Percentiles rank a stretch among this genome's conserved stretches.
Evolutionary conservation across 1,140 invertebrate genomes (phyloP).

Genomic region (Drosophila busckii): DNA sequence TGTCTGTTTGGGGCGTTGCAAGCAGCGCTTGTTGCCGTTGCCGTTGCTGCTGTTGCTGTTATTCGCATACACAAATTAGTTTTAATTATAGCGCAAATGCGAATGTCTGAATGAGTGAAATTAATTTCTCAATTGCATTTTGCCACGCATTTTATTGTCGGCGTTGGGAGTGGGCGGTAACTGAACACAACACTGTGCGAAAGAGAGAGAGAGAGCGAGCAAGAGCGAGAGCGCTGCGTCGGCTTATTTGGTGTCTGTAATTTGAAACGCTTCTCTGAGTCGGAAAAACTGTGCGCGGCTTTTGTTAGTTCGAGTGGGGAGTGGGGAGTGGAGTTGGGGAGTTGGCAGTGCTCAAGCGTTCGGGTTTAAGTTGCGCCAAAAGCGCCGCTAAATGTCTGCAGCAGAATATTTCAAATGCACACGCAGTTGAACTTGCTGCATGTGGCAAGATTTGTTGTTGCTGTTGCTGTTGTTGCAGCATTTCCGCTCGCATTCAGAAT

Average conservation of each 20-base stretch:
- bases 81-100: slow-evolving; percentile 73
- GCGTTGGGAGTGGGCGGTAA: slow-evolving; percentile 40
- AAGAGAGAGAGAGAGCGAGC: neutral
- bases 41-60: slow-evolving; percentile 18
- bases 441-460: slow-evolving; percentile 9
- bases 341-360: slow-evolving; percentile 1
- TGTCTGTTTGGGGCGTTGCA: slow-evolving; percentile 63
- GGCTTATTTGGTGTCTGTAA: slow-evolving; percentile 78
- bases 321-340: slow-evolving; percentile 2
- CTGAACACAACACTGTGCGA: slow-evolving; percentile 33
- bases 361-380: slow-evolving; percentile 36
- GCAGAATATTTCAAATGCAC: slow-evolving; percentile 69
- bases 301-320: neutral
- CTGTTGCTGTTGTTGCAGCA: slow-evolving; percentile 38
- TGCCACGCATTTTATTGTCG: slow-evolving; percentile 76
- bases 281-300: slow-evolving; percentile 57
- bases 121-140: slow-evolving; percentile 77
- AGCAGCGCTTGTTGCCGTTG: slow-evolving; percentile 21
- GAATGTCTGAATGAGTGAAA: slow-evolving; percentile 67
- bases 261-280: slow-evolving; percentile 77
- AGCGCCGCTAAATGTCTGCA: slow-evolving; percentile 72
- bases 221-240: slow-evolving; percentile 27
- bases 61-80: slow-evolving; percentile 68
- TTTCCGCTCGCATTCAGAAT: slow-evolving; percentile 60
- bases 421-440: slow-evolving; percentile 52